Base-by-base conservation (phyloP, 1,140 invertebrate genomes). In the Nephila pilipes region DNA sequence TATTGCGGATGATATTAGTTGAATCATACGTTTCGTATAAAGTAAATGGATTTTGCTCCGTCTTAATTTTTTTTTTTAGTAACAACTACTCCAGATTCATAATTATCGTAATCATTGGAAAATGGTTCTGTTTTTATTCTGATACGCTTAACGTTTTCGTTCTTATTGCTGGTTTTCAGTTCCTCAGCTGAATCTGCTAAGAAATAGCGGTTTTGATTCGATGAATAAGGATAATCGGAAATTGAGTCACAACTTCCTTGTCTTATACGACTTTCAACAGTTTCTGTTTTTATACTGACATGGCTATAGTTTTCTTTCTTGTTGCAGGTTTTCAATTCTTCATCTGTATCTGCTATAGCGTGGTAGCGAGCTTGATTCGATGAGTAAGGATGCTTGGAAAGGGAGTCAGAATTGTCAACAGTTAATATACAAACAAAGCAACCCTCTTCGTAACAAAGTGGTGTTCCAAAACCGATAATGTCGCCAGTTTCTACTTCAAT, bases 381-480 rank as follows among this genome's bases (percentile, higher is more conserved):
- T 22, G 58, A 36, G 16, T 32, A 36, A 20, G 25, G 0, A 55
- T 22, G 3, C 18, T 83, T 46, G 25, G 6, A 6, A 46, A 25
- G 1, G 12, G 54, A 20, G 12, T 83, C 46, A 25, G 25, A 54
- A n/a, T 1, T 2, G n/a, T 83, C 81, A 65, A 36, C 18, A 25
- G 18, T 36, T 3, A 88, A 25, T n/a, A 88, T 63, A 25, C 87
- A 88, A 36, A 88, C 36, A 10, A 88, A 88, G 36, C 87, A 38
- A 46, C 63, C 87, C 14, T 88, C 63, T 54, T 65, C 60, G 2
- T 36, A 54, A 29, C 12, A 38, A 14, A 6, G 16, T 69, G 87
- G 87, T 1, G 60, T 69, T 3, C 87, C 87, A 88, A 88, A 69
- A 46, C 87, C 87, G 22, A 88, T 69, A 6, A 54, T 88, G 36